Evolutionary conservation across 2,888 invertebrate genomes (phyloP).

Genomic region (Tridacna gigas): DNA sequence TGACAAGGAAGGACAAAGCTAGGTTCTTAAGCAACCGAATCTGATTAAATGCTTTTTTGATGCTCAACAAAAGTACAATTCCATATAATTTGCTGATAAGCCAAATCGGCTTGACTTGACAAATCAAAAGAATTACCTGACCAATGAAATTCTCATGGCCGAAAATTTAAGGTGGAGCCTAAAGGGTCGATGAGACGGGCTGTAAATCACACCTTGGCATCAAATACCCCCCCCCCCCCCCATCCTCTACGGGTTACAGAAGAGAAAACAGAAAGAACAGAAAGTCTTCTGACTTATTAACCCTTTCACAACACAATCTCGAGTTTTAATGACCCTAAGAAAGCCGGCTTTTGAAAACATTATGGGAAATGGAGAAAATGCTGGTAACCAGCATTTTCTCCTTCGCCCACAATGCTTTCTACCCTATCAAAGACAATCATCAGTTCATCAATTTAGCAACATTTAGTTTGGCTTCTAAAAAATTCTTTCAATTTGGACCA

Average conservation of each 20-base stretch:
- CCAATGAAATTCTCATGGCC: conserved; percentile 2
- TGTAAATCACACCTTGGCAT: conserved; percentile 25
- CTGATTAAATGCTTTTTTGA: not conserved
- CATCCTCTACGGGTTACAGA: not conserved
- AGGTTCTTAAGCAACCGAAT: not conserved
- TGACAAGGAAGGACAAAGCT: not conserved
- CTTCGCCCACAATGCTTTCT: too few species aligned
- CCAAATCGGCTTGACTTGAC: not conserved
- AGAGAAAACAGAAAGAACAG: not conserved
- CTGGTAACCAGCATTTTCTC: too few species aligned
- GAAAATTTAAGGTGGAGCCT: not conserved
- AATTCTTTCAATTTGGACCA: too few species aligned
- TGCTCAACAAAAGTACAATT: not conserved
- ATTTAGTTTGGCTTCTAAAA: too few species aligned
- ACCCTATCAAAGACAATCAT: too few species aligned
- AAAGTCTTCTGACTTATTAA: too few species aligned
- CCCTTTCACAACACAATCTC: too few species aligned
- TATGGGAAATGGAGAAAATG: too few species aligned
- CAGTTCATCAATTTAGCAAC: too few species aligned
- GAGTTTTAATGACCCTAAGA: too few species aligned
- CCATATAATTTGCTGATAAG: not conserved
- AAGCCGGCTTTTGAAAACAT: too few species aligned
- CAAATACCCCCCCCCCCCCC: not conserved
- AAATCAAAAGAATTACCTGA: not conserved
- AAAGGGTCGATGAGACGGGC: not conserved